Evolutionary conservation across 2,888 invertebrate genomes (phyloP), one percentile per base, ranked within the genome.

Genomic region (Aleiodes alternator): DNA sequence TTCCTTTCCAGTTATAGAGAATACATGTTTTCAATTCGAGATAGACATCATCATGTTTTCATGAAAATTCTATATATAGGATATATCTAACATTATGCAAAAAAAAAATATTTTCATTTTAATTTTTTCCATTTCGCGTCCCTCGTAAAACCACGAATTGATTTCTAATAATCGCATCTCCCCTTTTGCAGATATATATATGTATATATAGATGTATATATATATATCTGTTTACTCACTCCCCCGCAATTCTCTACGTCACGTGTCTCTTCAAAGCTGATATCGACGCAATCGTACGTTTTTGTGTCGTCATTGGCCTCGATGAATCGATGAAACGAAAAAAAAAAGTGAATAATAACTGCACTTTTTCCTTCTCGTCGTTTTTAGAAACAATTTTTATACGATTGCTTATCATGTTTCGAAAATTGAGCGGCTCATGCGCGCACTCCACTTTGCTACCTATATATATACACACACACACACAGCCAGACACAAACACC

Each of bases 261-360:
- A 79, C 75, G 77, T 75, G 71, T 56, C 68, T 59, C 56, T 23
- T 23, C 23, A 23, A 69, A 64, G 51, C 75, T 51, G 72, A 72
- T 66, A 75, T 75, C 76, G 75, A 79, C 73, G 72, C 77, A 75
- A 73, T 71, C 76, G 73, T 61, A 72, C 71, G 66, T 31, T 56
- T 56, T 64, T 77, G 57, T 75, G 79, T 69, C 79, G 79, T 79
- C 77, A 79, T 70, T 76, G 72, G 48, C 64, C 64, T 48, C 64
- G 64, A 23, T 8, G 43, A 64, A 8, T 8, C 64, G 48, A 64
- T 43, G 8, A 48, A 64, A 43, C 64, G 23, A 23, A 23, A 23
- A 23, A 23, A 64, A 64, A 31, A 64, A 64, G 34, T n/a, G 6
- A 48, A 64, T 64, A 48, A 11, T 8, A 38, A 43, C 43, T 43